Conservation (phyloP, 1,140 invertebrate species). For the Hycleus phaleratus region DNA sequence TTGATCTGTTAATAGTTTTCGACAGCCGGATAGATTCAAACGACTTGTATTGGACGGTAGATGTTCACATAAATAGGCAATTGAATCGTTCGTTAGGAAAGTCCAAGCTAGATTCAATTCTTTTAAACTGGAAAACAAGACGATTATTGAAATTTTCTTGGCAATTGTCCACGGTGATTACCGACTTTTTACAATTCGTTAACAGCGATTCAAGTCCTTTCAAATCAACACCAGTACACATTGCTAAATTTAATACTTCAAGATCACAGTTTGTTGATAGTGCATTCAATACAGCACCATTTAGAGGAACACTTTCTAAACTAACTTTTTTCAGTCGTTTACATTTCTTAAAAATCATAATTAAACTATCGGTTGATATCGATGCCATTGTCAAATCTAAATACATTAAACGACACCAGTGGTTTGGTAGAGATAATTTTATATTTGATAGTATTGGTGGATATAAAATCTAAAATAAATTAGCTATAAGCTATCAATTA, state of each 20-base stretch:
- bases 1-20: conserved; percentile 64
- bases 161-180: background rate
- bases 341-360: conserved; percentile 58
- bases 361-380: conserved; percentile 53
- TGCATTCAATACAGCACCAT: conserved; percentile 52
- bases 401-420: conserved; percentile 58
- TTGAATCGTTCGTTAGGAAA: conserved; percentile 49
- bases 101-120: conserved; percentile 81
- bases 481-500: background rate
- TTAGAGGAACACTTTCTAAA: conserved; percentile 65
- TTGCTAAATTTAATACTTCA: conserved; percentile 66
- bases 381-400: conserved; percentile 76
- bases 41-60: conserved; percentile 58
- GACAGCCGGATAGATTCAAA: conserved; percentile 73
- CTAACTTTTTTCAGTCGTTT: conserved; percentile 70
- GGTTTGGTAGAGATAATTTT: conserved; percentile 35
- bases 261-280: conserved; percentile 60
- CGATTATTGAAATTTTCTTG: background rate
- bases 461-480: conserved; percentile 40
- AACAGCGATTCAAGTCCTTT: conserved; percentile 54
- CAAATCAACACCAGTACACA: conserved; percentile 57
- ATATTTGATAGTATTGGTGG: conserved; percentile 45
- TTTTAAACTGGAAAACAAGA: conserved; percentile 50
- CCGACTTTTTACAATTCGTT: conserved; percentile 55
- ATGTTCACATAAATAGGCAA: conserved; percentile 54